Evolutionary conservation across 2,113 vertebrate species (phyloP).

Genomic region (Varanus salvator): DNA sequence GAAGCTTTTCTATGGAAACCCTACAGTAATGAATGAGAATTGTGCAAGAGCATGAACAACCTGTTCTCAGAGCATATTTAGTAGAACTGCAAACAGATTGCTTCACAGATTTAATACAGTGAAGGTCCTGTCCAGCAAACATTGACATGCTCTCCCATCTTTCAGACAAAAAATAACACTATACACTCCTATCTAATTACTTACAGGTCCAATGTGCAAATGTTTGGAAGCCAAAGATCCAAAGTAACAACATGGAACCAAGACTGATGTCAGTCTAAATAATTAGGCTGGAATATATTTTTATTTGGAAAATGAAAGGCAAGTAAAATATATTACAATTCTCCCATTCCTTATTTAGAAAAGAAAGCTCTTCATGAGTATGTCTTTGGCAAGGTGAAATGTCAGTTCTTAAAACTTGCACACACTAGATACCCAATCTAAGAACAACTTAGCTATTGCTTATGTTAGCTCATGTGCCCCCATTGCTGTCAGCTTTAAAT

Average conservation of each 20-base stretch:
- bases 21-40: background rate
- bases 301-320: slow-evolving; percentile 11
- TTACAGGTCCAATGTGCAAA: background rate
- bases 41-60: background rate
- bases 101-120: background rate
- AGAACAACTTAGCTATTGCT: background rate
- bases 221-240: background rate
- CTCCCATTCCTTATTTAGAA: background rate
- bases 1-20: background rate
- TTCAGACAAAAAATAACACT: background rate
- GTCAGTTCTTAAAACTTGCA: slow-evolving; percentile 23
- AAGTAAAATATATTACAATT: slow-evolving; percentile 12
- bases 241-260: slow-evolving; percentile 27
- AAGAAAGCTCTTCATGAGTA: slow-evolving; percentile 5
- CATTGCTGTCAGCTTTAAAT: slow-evolving; percentile 30
- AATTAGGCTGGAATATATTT: slow-evolving; percentile 5
- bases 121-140: background rate
- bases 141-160: slow-evolving; percentile 1
- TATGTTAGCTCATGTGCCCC: slow-evolving; percentile 5
- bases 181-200: background rate
- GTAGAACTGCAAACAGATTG: background rate
- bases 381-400: background rate
- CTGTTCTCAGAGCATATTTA: background rate
- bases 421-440: slow-evolving; percentile 4
- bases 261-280: slow-evolving; percentile 16